phyloP scores from a whole-genome alignment of 2,888 invertebrate species.

The Tenthredo livida region DNA sequence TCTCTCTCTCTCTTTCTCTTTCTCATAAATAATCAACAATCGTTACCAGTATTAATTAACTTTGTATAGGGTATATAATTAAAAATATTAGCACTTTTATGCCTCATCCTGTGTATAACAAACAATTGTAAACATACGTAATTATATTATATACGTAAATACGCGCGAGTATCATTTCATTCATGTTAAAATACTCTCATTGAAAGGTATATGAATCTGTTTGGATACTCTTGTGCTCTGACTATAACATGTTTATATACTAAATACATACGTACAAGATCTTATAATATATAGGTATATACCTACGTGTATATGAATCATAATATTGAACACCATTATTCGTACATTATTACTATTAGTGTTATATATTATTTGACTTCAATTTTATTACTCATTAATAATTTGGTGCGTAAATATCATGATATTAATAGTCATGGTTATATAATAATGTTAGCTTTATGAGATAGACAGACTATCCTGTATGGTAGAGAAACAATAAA shows the following conservation, averaged over 20 bases:
- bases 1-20: too few species aligned
- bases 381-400: conserved; percentile 17
- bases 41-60: background rate
- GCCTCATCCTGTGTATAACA: conserved; percentile 4
- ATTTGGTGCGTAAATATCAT: conserved; percentile 47
- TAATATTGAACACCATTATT: conserved; percentile 34
- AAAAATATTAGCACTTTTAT: background rate
- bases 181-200: conserved; percentile 15
- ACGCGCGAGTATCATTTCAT: background rate
- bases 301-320: conserved; percentile 14
- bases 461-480: background rate
- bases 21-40: background rate
- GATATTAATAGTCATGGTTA: conserved; percentile 42
- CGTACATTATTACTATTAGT: conserved; percentile 29
- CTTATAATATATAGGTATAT: too few species aligned
- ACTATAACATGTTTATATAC: background rate
- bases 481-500: conserved; percentile 15
- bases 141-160: conserved; percentile 2
- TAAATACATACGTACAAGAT: conserved; percentile 20
- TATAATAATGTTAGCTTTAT: background rate
- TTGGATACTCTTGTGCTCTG: conserved; percentile 30
- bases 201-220: background rate
- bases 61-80: background rate
- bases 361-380: conserved; percentile 41
- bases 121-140: background rate